Percentiles rank a stretch among this genome's conserved stretches.
phyloP scores from a whole-genome alignment of 2,888 invertebrate species.

The Lymantria dispar region DNA sequence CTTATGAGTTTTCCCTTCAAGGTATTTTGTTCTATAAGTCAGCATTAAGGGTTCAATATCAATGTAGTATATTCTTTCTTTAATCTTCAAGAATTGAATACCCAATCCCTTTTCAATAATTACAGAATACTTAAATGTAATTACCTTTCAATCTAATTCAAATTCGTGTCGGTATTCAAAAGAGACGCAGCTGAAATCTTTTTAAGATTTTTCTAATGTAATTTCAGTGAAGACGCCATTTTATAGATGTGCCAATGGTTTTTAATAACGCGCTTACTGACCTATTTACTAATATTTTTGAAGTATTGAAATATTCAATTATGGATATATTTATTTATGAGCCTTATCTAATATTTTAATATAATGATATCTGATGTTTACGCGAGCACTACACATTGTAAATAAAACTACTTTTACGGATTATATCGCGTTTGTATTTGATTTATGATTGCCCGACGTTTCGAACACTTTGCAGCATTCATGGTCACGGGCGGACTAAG shows the following conservation, averaged over 20 bases:
- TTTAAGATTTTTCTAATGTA: constrained; percentile 11
- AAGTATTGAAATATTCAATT: too few relatives aligned
- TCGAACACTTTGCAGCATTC: too few relatives aligned
- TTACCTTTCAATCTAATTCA: constrained; percentile 35
- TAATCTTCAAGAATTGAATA: constrained; percentile 9
- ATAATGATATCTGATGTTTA: too few relatives aligned
- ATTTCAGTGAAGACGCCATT: constrained; percentile 16
- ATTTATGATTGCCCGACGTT: too few relatives aligned
- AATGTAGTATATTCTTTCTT: background rate
- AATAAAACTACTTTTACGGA: too few relatives aligned
- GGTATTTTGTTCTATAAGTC: constrained; percentile 12
- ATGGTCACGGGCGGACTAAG: too few relatives aligned
- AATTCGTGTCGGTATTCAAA: constrained; percentile 18
- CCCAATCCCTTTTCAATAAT: constrained; percentile 27
- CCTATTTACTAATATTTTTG: background rate
- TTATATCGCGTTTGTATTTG: too few relatives aligned
- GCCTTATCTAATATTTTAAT: too few relatives aligned
- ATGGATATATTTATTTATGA: too few relatives aligned
- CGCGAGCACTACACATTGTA: too few relatives aligned
- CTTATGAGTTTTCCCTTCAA: constrained; percentile 11
- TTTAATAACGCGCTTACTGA: background rate
- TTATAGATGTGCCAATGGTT: constrained; percentile 48
- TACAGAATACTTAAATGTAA: constrained; percentile 26
- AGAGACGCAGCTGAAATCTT: constrained; percentile 9
- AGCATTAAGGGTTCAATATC: constrained; percentile 18